These are phyloP conservation scores for Eulemur macaco DNA, from an alignment of 2,113 vertebrate species.

Conservation along the genomic window DNA sequence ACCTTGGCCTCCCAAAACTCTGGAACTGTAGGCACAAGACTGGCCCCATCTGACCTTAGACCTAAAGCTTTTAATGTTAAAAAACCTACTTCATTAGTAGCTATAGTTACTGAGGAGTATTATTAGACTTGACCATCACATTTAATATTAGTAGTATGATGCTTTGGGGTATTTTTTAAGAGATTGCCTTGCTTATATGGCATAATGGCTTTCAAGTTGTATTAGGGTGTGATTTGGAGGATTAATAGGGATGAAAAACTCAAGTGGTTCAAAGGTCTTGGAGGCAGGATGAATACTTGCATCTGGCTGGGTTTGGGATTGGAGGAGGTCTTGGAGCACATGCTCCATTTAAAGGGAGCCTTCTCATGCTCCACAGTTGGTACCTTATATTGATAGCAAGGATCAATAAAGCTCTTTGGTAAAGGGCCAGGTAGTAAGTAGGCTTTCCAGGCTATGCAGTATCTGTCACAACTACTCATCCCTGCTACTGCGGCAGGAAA, in stretches of 20 bases:
- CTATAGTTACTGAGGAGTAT: not conserved
- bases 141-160: not conserved
- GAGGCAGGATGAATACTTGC: not conserved
- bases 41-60: not conserved
- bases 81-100: not conserved
- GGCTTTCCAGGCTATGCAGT: not conserved
- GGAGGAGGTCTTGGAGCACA: not conserved
- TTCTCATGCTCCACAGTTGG: not conserved
- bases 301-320: not conserved
- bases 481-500: not conserved
- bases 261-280: not conserved
- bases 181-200: not conserved
- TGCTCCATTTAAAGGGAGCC: not conserved
- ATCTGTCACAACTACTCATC: not conserved
- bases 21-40: no score
- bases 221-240: not conserved
- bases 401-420: not conserved
- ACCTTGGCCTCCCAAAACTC: no score
- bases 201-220: not conserved
- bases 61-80: not conserved
- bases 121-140: not conserved
- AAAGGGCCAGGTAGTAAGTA: not conserved
- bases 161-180: not conserved
- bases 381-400: not conserved
- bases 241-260: conserved; percentile 16